Evolutionary conservation across 2,888 invertebrate species (phyloP).

Genomic region (Halictus quadricinctus): DNA sequence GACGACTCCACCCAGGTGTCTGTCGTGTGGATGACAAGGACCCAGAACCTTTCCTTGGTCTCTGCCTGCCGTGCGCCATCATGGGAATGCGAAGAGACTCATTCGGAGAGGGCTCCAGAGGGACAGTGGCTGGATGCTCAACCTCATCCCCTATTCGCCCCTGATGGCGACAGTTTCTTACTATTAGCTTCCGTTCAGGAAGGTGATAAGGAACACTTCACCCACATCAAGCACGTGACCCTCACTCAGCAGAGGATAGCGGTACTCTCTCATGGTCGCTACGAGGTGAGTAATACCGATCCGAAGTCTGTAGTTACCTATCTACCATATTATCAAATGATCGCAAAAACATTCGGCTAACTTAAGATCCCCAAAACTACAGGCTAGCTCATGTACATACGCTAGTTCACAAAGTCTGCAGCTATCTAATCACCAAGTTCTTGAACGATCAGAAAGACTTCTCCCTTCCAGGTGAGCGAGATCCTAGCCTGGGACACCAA

Average conservation of each 20-base stretch:
- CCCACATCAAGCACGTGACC: conserved; percentile 94
- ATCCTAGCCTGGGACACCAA: conserved; percentile 93
- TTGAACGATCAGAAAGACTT: background rate
- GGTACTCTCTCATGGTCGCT: conserved; percentile 92
- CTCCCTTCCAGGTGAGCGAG: conserved; percentile 82
- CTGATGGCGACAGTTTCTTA: conserved; percentile 92
- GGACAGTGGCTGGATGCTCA: conserved; percentile 94
- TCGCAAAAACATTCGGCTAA: background rate
- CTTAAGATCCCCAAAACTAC: too few species aligned
- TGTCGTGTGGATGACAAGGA: conserved; percentile 96
- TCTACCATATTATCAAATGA: background rate
- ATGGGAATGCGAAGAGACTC: conserved; percentile 93
- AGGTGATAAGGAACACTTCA: conserved; percentile 92
- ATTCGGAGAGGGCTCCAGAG: conserved; percentile 92
- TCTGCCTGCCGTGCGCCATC: conserved; percentile 92
- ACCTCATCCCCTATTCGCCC: conserved; percentile 92
- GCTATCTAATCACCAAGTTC: too few species aligned
- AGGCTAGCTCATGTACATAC: too few species aligned
- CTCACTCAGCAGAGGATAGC: conserved; percentile 92
- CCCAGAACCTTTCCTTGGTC: conserved; percentile 95
- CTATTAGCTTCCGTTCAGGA: conserved; percentile 92
- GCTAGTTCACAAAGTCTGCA: too few species aligned
- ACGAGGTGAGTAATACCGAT: conserved; percentile 86
- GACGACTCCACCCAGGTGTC: conserved; percentile 90
- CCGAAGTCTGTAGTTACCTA: background rate